Evolutionary conservation across 2,888 invertebrate genomes (phyloP).

Genomic region (Xylota segnis): DNA sequence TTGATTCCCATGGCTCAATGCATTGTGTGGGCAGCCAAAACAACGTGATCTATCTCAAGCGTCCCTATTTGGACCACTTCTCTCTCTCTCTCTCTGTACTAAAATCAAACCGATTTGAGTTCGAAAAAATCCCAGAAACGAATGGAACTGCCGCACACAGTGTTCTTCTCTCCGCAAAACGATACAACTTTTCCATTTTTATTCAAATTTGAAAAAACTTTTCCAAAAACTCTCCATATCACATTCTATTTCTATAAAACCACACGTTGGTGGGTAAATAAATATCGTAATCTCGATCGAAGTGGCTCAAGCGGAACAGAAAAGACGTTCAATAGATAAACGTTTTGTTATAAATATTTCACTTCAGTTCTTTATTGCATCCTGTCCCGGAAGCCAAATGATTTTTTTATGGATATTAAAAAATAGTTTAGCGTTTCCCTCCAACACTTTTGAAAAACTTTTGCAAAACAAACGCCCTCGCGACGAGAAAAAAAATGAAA

Average conservation of each 20-base stretch:
- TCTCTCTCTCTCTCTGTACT: too few species aligned
- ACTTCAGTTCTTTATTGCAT: neutral
- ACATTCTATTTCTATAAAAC: neutral
- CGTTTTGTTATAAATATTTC: constrained; percentile 9
- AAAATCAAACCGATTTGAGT: too few species aligned
- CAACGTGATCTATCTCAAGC: too few species aligned
- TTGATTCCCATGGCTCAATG: too few species aligned
- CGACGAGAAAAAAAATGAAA: constrained; percentile 31
- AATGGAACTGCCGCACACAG: neutral
- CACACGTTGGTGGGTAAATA: constrained; percentile 5
- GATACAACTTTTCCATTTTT: neutral
- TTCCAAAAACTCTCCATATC: neutral
- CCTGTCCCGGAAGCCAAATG: constrained; percentile 54
- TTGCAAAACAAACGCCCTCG: constrained; percentile 3
- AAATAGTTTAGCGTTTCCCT: constrained; percentile 54
- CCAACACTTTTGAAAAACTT: constrained; percentile 21
- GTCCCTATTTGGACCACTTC: too few species aligned
- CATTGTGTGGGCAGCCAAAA: too few species aligned
- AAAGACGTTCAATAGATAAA: constrained; percentile 47
- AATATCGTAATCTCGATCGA: constrained; percentile 20
- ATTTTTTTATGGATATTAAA: constrained; percentile 68
- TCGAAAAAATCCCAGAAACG: too few species aligned
- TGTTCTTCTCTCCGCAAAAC: neutral
- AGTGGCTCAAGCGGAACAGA: constrained; percentile 6
- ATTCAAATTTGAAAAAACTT: constrained; percentile 4